Conservation (phyloP, 2,113 vertebrate genomes). For the Smithornis capensis region DNA sequence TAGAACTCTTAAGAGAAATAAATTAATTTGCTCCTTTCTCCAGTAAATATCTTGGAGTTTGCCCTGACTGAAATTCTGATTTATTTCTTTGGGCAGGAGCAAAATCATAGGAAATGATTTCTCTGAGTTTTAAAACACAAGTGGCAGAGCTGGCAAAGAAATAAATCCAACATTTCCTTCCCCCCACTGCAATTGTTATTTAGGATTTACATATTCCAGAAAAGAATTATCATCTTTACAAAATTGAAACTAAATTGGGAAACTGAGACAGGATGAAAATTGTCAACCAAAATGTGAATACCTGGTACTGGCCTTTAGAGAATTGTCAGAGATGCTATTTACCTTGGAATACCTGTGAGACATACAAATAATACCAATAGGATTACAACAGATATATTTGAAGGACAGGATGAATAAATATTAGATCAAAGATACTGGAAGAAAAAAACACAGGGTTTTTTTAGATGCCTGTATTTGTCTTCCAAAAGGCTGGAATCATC, state of each 20-base stretch:
- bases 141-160: neutral
- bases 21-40: neutral
- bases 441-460: neutral
- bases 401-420: neutral
- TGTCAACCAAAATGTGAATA: neutral
- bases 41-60: neutral
- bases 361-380: neutral
- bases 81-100: neutral
- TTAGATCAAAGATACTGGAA: neutral
- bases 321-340: neutral
- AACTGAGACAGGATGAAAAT: neutral
- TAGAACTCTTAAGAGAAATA: neutral
- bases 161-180: neutral
- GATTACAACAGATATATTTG: neutral
- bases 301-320: neutral
- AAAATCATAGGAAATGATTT: neutral
- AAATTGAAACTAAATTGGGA: neutral
- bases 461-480: neutral
- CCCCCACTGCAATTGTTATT: rapidly evolving
- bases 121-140: neutral
- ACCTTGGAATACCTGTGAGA: neutral
- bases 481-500: neutral
- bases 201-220: neutral
- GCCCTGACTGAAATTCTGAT: neutral
- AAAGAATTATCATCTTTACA: neutral